These are phyloP conservation scores for Ctenopoma multispine DNA, from an alignment of 2,797 vertebrate species.

Conservation along the genomic window DNA sequence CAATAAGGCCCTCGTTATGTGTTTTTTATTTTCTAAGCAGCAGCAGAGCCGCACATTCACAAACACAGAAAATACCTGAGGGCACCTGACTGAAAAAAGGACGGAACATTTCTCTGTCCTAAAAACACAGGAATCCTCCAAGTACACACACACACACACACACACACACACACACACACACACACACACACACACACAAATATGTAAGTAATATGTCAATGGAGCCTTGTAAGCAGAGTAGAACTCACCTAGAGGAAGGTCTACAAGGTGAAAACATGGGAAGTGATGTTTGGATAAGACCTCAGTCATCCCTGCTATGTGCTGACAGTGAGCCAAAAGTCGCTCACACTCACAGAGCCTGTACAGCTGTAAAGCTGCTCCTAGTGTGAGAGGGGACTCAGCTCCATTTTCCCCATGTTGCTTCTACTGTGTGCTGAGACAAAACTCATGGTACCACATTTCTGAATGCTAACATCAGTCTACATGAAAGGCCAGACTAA, in stretches of 20 bases:
- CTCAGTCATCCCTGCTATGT: conserved; percentile 81
- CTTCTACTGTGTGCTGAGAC: conserved; percentile 7
- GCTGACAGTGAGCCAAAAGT: conserved; percentile 75
- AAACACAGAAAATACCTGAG: conserved; percentile 33
- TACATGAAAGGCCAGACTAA: background rate
- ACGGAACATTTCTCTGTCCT: conserved; percentile 21
- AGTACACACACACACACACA: no score
- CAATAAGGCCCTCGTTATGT: background rate
- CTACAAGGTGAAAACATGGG: conserved; percentile 80
- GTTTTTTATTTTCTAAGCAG: conserved; percentile 5
- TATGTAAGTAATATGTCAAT: conserved; percentile 38
- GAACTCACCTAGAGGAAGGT: conserved; percentile 75
- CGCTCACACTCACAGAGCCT: conserved; percentile 37
- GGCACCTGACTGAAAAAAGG: conserved; percentile 22
- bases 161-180: no score
- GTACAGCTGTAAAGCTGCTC: conserved; percentile 15
- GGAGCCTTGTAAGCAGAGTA: conserved; percentile 45
- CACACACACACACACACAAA: conserved; percentile 1
- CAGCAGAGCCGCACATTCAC: conserved; percentile 28
- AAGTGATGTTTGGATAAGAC: conserved; percentile 80
- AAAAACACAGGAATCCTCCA: conserved; percentile 18
- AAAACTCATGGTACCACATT: conserved; percentile 1
- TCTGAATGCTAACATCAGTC: background rate
- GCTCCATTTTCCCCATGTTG: conserved; percentile 17
- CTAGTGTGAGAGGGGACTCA: conserved; percentile 10